Conservation (phyloP, 2,888 invertebrate genomes). For the Zygaena filipendulae region DNA sequence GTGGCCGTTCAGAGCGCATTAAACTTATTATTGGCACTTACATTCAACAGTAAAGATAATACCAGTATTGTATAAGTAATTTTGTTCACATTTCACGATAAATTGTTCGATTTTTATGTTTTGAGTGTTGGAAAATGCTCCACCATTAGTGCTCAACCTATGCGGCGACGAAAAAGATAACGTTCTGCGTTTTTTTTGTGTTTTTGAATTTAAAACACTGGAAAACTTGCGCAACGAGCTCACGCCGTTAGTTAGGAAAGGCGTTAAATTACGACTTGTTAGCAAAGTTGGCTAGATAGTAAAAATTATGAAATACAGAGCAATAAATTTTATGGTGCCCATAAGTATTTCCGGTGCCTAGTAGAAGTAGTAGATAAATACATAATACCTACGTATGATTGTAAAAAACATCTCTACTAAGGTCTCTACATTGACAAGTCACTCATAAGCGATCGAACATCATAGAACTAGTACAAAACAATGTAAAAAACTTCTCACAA, state of each 20-base stretch:
- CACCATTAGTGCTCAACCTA: conserved; percentile 31
- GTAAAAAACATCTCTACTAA: conserved; percentile 11
- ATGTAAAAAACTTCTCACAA: too few species aligned
- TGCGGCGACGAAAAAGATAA: conserved; percentile 41
- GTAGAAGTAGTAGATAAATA: too few species aligned
- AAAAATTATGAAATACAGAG: conserved; percentile 24
- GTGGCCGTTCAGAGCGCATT: conserved; percentile 32
- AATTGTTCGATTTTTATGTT: conserved; percentile 50
- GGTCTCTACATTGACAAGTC: too few species aligned
- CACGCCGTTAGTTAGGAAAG: conserved; percentile 15
- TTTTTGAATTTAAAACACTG: conserved; percentile 34
- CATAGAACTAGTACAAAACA: too few species aligned
- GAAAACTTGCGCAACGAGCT: conserved; percentile 28
- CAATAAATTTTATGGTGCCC: too few species aligned
- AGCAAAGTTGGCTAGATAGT: conserved; percentile 33
- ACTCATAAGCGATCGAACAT: too few species aligned
- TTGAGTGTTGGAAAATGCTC: conserved; percentile 47
- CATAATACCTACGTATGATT: conserved; percentile 6
- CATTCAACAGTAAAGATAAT: conserved; percentile 52
- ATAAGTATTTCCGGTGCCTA: too few species aligned
- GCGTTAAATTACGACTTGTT: conserved; percentile 31
- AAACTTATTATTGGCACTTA: conserved; percentile 60
- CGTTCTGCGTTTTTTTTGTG: conserved; percentile 26
- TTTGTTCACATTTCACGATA: conserved; percentile 52
- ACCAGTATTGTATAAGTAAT: conserved; percentile 50